Conservation (phyloP, 2,797 vertebrate species). For the Thaleichthys pacificus region DNA sequence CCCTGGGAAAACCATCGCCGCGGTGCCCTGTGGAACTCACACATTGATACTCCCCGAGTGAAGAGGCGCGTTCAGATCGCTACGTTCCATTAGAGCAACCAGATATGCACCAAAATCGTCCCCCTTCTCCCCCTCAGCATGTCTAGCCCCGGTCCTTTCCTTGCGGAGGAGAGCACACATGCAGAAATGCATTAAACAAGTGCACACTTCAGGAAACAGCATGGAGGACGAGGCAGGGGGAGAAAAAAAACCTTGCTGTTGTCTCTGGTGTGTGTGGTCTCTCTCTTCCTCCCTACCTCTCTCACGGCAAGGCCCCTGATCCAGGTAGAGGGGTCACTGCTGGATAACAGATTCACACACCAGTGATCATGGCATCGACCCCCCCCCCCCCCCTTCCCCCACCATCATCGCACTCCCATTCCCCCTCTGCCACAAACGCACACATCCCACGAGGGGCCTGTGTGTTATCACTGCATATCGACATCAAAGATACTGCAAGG, state of each 20-base stretch:
- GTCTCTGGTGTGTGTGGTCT: slow-evolving; percentile 15
- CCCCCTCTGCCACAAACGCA: slow-evolving; percentile 4
- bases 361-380: slow-evolving; percentile 49
- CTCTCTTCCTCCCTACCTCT: slow-evolving; percentile 30
- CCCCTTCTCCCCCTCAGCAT: background rate
- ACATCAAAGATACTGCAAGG: background rate
- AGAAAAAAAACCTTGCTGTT: slow-evolving; percentile 11
- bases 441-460: background rate
- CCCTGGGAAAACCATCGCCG: background rate
- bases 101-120: too few relatives aligned
- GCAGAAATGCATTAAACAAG: background rate
- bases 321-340: slow-evolving; percentile 34
- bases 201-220: too few relatives aligned
- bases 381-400: slow-evolving; percentile 29
- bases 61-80: background rate
- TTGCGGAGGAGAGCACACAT: background rate
- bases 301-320: slow-evolving; percentile 1
- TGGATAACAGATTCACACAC: slow-evolving; percentile 47
- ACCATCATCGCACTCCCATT: background rate
- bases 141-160: background rate
- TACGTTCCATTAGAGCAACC: too few relatives aligned
- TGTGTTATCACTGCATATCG: slow-evolving; percentile 8
- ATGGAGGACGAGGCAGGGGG: too few relatives aligned
- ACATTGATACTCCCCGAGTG: slow-evolving; percentile 2
- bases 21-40: background rate